Evolutionary conservation across 2,113 vertebrate genomes (phyloP).

Genomic region (Phylloscopus trochiloides): DNA sequence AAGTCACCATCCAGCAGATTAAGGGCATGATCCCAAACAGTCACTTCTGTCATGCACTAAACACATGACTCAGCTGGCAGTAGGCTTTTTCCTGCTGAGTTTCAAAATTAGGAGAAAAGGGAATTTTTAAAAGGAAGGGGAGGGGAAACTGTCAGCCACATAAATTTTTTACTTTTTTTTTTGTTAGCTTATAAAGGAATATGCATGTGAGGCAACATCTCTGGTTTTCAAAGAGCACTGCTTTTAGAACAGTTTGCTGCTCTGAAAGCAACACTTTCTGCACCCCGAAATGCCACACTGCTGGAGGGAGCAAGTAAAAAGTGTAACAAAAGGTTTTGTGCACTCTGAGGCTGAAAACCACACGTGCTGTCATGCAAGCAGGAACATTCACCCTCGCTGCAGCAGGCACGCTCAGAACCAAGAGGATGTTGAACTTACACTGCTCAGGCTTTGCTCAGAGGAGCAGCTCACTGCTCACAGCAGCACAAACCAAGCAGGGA

Average conservation of each 20-base stretch:
- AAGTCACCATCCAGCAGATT: slow-evolving; percentile 11
- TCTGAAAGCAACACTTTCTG: background rate
- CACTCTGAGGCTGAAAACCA: slow-evolving; percentile 3
- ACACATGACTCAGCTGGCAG: slow-evolving; percentile 33
- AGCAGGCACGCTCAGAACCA: background rate
- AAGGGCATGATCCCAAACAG: slow-evolving; percentile 46
- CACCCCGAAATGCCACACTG: background rate
- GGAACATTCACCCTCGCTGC: background rate
- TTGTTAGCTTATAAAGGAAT: background rate
- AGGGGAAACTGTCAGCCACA: background rate
- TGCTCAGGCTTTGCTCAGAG: background rate
- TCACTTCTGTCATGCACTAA: slow-evolving; percentile 26
- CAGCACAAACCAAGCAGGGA: background rate
- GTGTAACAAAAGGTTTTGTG: background rate
- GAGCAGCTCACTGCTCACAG: background rate
- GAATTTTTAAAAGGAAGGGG: background rate
- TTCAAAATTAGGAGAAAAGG: slow-evolving; percentile 34
- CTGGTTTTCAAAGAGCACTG: background rate
- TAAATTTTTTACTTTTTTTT: background rate
- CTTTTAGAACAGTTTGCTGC: background rate
- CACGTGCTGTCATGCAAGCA: background rate
- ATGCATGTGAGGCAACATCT: background rate
- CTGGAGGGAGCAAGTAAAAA: background rate
- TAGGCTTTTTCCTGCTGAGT: slow-evolving; percentile 13
- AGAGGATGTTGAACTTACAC: background rate